These are phyloP conservation scores for Leptinotarsa texana DNA, from an alignment of 1,140 invertebrate species.

Conservation along the genomic window DNA sequence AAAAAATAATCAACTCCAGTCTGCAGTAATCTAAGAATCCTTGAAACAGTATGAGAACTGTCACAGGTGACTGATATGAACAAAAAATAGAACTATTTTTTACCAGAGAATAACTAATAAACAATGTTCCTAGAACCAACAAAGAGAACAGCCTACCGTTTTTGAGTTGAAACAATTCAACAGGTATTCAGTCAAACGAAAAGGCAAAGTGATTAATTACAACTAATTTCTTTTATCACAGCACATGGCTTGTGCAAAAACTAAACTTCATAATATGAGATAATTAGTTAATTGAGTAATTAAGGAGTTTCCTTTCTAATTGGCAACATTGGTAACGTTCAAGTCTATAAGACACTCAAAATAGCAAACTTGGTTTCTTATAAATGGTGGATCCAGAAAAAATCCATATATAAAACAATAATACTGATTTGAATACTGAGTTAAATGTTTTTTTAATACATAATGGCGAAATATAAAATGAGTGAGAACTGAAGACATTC, in stretches of 20 bases:
- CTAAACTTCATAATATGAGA: background rate
- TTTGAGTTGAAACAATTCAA: too few species aligned
- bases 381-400: background rate
- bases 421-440: conserved; percentile 6
- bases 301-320: background rate
- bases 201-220: too few species aligned
- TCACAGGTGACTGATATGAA: too few species aligned
- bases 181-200: too few species aligned
- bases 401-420: background rate
- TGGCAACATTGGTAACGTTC: background rate
- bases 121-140: too few species aligned
- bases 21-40: too few species aligned
- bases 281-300: background rate
- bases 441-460: background rate
- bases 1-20: too few species aligned
- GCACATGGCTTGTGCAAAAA: background rate
- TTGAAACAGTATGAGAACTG: too few species aligned
- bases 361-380: background rate
- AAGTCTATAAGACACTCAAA: background rate
- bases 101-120: too few species aligned
- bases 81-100: too few species aligned
- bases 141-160: too few species aligned
- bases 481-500: background rate
- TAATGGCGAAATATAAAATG: background rate
- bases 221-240: too few species aligned